Evolutionary conservation across 2,797 vertebrate species (phyloP), one percentile per base, ranked within the genome.

Genomic region (Caiman crocodilus): DNA sequence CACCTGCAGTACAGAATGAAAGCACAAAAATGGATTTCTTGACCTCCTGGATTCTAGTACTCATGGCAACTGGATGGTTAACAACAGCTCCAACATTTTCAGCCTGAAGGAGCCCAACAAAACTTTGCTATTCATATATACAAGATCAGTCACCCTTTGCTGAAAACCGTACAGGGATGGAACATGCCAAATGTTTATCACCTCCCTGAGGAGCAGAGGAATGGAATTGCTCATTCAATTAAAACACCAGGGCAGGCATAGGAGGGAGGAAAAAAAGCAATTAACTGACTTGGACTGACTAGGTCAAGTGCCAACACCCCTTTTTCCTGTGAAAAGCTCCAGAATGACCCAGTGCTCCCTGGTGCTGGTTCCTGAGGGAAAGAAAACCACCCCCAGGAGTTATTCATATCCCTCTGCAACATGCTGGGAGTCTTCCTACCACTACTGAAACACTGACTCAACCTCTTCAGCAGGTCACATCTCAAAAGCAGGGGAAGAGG

Each of bases 1-100:
- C 99, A 74, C 99, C 99, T 99, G 95, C 0, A 94, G 87, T 16
- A 90, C 8, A 90, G 50, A 87, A 91, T 23, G 85, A 71, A 92
- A 87, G 4, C 71, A 14, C 84, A 61, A 60, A 84, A 76, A 87
- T 26, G 7, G 79, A 55, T 65, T 5, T 23, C 30, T 58, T 26
- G 17, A 4, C 50, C 5, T 11, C 2, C 30, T 20, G 80, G 94
- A 69, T 21, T 50, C 58, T 69, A 55, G n/a, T 30, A 76, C 59
- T 14, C 65, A 42, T 0, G 0, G 26, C n/a, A 63, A 28, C 81
- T 78, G 20, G 0, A 14, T 56, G 55, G 58, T 4, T 5, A 71
- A 25, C 65, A 57, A 20, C 0, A 6, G 7, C 12, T 63, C 30
- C 10, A 2, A 71, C 20, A 71, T 23, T 50, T 71, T 15, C 30